Evolutionary conservation across 2,888 invertebrate genomes (phyloP).

Genomic region (Noctua pronuba): DNA sequence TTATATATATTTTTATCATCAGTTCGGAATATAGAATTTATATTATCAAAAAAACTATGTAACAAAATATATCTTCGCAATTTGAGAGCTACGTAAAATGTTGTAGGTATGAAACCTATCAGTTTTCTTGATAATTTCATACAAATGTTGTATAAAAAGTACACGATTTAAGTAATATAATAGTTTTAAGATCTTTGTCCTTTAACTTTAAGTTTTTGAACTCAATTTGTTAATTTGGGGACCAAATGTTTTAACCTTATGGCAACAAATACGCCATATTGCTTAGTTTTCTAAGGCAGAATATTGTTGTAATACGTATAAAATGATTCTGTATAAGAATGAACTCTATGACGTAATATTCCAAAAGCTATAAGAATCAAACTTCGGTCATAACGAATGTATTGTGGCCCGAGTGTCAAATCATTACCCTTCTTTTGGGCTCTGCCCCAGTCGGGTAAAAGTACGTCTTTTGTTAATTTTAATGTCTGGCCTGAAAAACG

Average conservation of each 20-base stretch:
- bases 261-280: background rate
- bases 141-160: conserved; percentile 14
- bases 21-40: conserved; percentile 31
- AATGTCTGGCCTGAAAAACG: background rate
- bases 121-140: conserved; percentile 61
- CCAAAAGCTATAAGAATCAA: background rate
- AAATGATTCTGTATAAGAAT: background rate
- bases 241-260: conserved; percentile 33
- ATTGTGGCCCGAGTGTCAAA: background rate
- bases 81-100: conserved; percentile 30
- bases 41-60: background rate
- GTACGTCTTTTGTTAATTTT: background rate
- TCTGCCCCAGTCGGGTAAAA: background rate
- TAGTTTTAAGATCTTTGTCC: conserved; percentile 24
- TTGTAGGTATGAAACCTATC: conserved; percentile 48
- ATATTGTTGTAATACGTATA: background rate
- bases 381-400: background rate
- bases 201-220: conserved; percentile 33
- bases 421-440: background rate
- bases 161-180: conserved; percentile 19
- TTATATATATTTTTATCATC: conserved; percentile 34
- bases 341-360: background rate
- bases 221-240: conserved; percentile 39
- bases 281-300: background rate
- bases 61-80: conserved; percentile 8